These are phyloP conservation scores for Eurystomus glaucurus DNA, from an alignment of 2,797 vertebrate genomes.

Conservation along the genomic window DNA sequence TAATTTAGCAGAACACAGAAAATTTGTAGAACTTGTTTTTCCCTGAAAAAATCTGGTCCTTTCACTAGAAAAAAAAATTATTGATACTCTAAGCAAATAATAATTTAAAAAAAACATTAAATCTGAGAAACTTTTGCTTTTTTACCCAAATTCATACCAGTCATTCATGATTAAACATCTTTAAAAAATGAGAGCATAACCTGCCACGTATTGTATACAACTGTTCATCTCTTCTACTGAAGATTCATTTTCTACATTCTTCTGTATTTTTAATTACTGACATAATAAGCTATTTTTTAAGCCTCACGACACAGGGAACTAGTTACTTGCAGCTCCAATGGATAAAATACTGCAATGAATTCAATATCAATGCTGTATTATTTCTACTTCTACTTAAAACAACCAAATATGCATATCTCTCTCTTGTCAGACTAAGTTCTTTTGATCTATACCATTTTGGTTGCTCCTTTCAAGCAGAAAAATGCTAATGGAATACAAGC, in stretches of 20 bases:
- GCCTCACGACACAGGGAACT: not conserved
- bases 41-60: not conserved
- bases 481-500: not conserved
- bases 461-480: not conserved
- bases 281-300: not conserved
- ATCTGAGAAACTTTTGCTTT: not conserved
- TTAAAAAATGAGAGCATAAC: not conserved
- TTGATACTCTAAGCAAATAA: not conserved
- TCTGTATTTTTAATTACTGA: not conserved
- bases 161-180: fast-evolving
- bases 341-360: not conserved
- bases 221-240: not conserved
- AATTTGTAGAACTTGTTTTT: not conserved
- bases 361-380: not conserved
- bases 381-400: not conserved
- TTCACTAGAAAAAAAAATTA: not conserved
- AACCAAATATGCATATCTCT: not conserved
- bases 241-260: not conserved
- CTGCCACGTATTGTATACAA: not conserved
- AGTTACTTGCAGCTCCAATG: not conserved
- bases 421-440: not conserved
- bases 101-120: not conserved
- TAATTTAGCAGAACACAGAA: not conserved
- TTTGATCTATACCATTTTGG: not conserved
- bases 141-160: not conserved